Percentiles rank a stretch among this genome's conserved stretches.
phyloP scores from a whole-genome alignment of 2,888 invertebrate genomes.

The Cephonodes hylas region DNA sequence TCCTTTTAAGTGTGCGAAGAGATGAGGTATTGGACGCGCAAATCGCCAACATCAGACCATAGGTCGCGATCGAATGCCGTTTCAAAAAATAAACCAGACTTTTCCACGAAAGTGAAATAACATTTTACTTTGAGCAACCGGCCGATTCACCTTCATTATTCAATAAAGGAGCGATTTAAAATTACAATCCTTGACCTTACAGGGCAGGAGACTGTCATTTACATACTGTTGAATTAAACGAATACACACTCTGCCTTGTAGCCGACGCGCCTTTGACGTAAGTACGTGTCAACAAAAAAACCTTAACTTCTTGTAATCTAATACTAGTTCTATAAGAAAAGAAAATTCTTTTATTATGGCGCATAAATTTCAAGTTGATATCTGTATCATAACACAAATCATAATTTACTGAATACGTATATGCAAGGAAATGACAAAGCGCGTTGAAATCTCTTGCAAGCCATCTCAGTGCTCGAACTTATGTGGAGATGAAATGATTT shows the following conservation, averaged over 20 bases:
- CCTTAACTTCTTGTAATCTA: background rate
- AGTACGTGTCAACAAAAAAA: background rate
- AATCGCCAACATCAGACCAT: constrained; percentile 9
- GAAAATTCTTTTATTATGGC: background rate
- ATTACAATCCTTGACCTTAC: constrained; percentile 16
- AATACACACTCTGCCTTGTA: background rate
- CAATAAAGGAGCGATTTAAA: constrained; percentile 9
- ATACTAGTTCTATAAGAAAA: background rate
- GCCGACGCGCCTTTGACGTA: background rate
- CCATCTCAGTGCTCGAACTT: background rate
- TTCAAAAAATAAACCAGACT: constrained; percentile 36
- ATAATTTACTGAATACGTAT: background rate
- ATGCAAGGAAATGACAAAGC: background rate
- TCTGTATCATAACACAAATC: background rate
- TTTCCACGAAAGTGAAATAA: constrained; percentile 53
- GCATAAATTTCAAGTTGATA: background rate
- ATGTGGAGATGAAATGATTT: background rate
- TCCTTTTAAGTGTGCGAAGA: constrained; percentile 28
- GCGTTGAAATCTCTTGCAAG: constrained; percentile 14
- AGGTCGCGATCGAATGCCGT: constrained; percentile 12
- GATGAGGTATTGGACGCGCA: constrained; percentile 46
- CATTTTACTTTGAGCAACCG: constrained; percentile 17
- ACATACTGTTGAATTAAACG: constrained; percentile 6
- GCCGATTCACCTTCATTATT: background rate
- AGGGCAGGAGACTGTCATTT: constrained; percentile 10